Base-by-base conservation (phyloP, 1,140 invertebrate species). In the Drosophila arawakana region DNA sequence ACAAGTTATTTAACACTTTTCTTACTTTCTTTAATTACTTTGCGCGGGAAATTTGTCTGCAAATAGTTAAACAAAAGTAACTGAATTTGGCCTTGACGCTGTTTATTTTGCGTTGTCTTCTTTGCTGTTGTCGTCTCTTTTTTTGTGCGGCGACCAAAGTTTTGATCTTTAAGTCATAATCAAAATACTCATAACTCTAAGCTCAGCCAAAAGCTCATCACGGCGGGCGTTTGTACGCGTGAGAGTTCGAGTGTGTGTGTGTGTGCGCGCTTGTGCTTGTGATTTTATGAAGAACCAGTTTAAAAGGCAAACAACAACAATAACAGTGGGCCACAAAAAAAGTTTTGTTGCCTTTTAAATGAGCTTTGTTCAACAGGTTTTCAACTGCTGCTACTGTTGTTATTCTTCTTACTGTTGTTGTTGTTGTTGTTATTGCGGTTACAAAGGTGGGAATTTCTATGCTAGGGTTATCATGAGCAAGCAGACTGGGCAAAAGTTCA, bases 321-420 rank as follows among this genome's bases (percentile, higher is more conserved):
- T 6, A 49, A 46, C 39, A 66, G 47, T 44, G 46, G 35, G 44
- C 62, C 41, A 60, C 60, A 84, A 57, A 25, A 79, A 82, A 78
- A 82, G 59, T 71, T 73, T 72, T 69, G n/a, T 70, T 79, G 69
- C 63, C 78, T 59, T 49, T 50, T 21, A 54, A 65, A 60, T 69
- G 65, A 73, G 76, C 76, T 72, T 72, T 47, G 66, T 47, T 86
- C 83, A 86, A 88, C 83, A 86, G 83, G 83, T 86, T 86, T 86
- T 69, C 58, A 58, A 34, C 41, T 37, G 49, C n/a, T 54, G 4
- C 50, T 50, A 57, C 50, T 49, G 50, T 57, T 80, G 67, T 50
- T 62, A 43, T 71, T 43, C 46, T 44, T 39, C 46, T 44, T 60
- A 7, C 35, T 59, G n/a, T 62, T 30, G 4, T 30, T 25, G 2